Evolutionary conservation across 2,888 invertebrate genomes (phyloP), one percentile per base, ranked within the genome.

Genomic region (Drosophila silvestris): DNA sequence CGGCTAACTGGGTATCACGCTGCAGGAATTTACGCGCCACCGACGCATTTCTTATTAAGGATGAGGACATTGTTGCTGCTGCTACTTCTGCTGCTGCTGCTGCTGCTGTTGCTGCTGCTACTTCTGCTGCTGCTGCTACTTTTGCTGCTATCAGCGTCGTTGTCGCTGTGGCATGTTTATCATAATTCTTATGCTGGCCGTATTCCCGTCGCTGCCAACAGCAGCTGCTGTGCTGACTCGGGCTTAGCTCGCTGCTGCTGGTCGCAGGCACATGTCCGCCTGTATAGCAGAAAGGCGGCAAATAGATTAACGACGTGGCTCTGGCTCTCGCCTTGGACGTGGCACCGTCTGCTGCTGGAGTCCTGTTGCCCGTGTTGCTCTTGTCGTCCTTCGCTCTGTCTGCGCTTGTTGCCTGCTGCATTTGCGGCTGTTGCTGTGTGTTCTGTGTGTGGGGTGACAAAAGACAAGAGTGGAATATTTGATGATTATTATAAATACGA

Each of bases 291-390:
- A 87, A 89, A 84, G 91, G 91, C 90, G 91, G 91, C 90, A 91
- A 91, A 91, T 91, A 91, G 86, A 90, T 91, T 91, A 91, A 91
- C 85, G 91, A 91, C 85, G 90, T 89, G 81, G 86, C 79, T 71
- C 82, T 80, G 71, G 72, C 72, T 78, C 87, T 86, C 87, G 84
- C 73, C 82, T 78, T 81, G 58, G 74, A 81, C 78, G 81, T 84
- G 84, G 86, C 47, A 16, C 26, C 47, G 16, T 26, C 47, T 47
- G 47, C 19, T 50, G 33, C 28, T 32, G 12, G 6, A 47, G 32
- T 67, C 57, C 60, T 53, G 60, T 63, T 76, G 75, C 70, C 39
- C 44, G 50, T 70, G 52, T 52, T 54, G 41, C 57, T 77, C 26
- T 53, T 56, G 65, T 64, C 70, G 41, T 54, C 81, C 64, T 72